A percentile compares a stretch with the other conserved stretches of the same genome.
Evolutionary conservation across 37 sponge, comb jelly and placozoan genomes (phyloP).

Genomic region (Haliclona indistincta): DNA sequence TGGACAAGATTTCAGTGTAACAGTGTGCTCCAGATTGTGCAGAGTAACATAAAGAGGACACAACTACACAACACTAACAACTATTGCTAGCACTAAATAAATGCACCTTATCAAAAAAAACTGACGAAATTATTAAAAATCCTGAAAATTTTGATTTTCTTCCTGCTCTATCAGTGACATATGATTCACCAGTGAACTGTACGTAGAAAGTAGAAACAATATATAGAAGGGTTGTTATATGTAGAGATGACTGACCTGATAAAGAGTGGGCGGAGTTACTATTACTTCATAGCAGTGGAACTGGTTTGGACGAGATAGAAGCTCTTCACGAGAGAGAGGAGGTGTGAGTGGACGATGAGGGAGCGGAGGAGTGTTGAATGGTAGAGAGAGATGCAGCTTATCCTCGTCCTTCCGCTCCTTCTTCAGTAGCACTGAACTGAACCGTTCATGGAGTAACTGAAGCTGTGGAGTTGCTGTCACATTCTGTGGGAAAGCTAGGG

Average conservation of each 20-base stretch:
- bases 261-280: not conserved
- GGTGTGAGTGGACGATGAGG: too few relatives aligned
- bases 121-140: conserved; percentile 8
- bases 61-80: not conserved
- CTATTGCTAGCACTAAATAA: too few relatives aligned
- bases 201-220: too few relatives aligned
- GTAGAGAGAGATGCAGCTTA: not conserved
- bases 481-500: not conserved
- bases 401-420: not conserved
- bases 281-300: not conserved
- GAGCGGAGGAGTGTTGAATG: not conserved
- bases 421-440: not conserved
- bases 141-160: not conserved
- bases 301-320: too few relatives aligned
- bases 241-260: conserved; percentile 1
- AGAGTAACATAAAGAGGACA: not conserved
- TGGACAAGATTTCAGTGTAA: conserved; percentile 5
- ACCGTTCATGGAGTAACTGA: not conserved
- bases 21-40: conserved; percentile 12
- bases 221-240: not conserved
- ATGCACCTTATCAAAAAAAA: not conserved
- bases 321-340: too few relatives aligned
- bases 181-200: not conserved
- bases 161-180: not conserved
- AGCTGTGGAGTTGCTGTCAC: not conserved